Conservation (phyloP, 2,113 vertebrate genomes). For the Elanoides forficatus region DNA sequence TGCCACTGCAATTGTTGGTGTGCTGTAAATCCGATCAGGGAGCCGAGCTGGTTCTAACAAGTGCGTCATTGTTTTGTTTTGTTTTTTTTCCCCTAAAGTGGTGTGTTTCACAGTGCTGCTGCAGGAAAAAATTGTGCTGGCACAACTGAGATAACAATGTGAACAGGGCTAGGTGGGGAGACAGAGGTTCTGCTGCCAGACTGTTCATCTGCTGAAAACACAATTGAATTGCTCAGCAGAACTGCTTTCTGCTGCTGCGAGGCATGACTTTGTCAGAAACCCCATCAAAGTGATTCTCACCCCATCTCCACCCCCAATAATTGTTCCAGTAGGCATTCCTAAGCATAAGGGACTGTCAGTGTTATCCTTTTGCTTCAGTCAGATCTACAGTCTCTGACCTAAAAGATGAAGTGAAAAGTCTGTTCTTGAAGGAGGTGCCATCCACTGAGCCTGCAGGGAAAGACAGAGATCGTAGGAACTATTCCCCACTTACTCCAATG, state of each 20-base stretch:
- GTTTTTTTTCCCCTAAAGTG: not conserved
- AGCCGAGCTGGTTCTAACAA: constrained; percentile 45
- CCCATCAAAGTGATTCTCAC: not conserved
- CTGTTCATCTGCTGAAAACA: not conserved
- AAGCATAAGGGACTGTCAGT: not conserved
- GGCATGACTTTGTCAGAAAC: not conserved
- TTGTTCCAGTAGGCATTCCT: not conserved
- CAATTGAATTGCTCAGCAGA: not conserved
- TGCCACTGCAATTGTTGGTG: not conserved
- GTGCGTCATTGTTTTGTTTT: not conserved
- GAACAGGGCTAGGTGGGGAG: not conserved
- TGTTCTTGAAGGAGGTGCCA: constrained; percentile 39
- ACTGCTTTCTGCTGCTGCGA: not conserved
- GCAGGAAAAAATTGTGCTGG: constrained; percentile 44
- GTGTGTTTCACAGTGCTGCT: constrained; percentile 30
- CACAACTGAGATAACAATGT: constrained; percentile 18
- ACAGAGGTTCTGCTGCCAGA: constrained; percentile 9
- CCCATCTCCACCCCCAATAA: not conserved
- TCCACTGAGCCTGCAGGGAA: not conserved
- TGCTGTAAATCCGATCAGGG: constrained; percentile 22
- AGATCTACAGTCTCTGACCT: constrained; percentile 71
- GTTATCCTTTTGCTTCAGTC: not conserved
- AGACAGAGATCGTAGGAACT: not conserved
- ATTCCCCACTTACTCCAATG: not conserved
- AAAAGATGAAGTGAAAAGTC: constrained; percentile 72